Evolutionary conservation across 2,797 vertebrate species (phyloP).

Genomic region (Sylvia borin): DNA sequence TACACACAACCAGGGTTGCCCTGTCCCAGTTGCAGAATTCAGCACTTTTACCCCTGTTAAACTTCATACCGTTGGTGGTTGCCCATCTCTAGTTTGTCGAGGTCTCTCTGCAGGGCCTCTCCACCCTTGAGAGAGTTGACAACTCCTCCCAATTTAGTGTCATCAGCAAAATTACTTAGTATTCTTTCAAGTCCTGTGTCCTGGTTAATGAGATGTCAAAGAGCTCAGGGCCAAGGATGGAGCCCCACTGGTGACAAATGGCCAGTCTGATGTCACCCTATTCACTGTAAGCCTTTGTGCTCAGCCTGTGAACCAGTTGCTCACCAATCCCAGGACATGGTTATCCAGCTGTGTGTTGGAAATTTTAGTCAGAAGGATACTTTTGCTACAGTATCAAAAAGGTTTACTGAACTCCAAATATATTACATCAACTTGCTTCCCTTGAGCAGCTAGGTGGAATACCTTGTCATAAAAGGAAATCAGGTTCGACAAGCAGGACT

Average conservation of each 20-base stretch:
- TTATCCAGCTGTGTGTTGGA: background rate
- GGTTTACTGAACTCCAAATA: background rate
- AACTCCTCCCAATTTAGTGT: background rate
- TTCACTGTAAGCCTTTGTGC: background rate
- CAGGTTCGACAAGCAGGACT: background rate
- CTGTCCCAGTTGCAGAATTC: background rate
- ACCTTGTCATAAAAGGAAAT: background rate
- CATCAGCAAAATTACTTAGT: background rate
- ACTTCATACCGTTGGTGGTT: background rate
- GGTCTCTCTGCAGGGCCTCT: background rate
- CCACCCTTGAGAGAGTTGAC: background rate
- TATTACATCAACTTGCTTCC: background rate
- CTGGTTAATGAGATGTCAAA: background rate
- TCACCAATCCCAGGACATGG: background rate
- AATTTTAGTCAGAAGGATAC: background rate
- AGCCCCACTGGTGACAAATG: background rate
- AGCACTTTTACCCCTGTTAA: background rate
- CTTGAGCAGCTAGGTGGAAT: background rate
- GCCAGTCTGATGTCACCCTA: background rate
- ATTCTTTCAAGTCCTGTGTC: background rate
- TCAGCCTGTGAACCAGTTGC: background rate
- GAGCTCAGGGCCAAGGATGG: background rate
- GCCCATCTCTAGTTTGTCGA: rapidly evolving
- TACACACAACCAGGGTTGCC: background rate
- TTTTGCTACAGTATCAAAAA: background rate